Evolutionary conservation across 2,888 invertebrate species (phyloP).

Genomic region (Ariolimax columbianus): DNA sequence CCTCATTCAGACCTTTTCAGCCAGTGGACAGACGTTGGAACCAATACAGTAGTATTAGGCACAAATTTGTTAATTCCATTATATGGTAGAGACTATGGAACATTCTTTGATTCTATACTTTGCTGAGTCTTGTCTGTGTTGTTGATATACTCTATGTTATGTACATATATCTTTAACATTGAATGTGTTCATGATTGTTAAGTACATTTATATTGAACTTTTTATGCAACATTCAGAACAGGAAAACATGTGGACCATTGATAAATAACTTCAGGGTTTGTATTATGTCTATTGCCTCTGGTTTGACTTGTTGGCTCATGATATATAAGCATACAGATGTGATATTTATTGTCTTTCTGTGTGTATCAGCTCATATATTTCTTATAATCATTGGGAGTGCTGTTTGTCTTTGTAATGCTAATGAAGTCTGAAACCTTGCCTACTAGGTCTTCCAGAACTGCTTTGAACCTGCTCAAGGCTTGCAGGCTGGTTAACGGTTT

Average conservation of each 20-base stretch:
- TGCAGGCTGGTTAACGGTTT: background rate
- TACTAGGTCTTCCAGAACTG: background rate
- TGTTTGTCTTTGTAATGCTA: background rate
- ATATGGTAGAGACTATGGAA: background rate
- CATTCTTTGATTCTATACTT: background rate
- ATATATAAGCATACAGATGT: background rate
- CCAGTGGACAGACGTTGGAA: no score
- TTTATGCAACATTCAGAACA: constrained; percentile 1
- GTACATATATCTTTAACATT: background rate
- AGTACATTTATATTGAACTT: constrained; percentile 17
- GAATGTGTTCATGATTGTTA: constrained; percentile 22
- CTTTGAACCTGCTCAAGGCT: background rate
- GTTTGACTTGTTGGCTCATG: background rate
- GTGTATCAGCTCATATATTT: background rate
- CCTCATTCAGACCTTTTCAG: no score
- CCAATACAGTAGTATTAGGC: no score
- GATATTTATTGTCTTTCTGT: background rate
- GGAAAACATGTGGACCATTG: background rate
- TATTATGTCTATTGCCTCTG: background rate
- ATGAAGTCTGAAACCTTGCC: background rate
- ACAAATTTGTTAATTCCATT: no score
- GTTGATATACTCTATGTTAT: background rate
- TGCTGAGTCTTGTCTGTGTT: background rate
- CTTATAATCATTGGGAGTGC: no score
- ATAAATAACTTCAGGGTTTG: background rate